These are phyloP conservation scores for Felis catus DNA, from an alignment of 2,113 vertebrate species.

Conservation along the genomic window F.catus_Fca126_mat1.0 CM031413.1:126748001-126748500, in stretches of 20 bases:
- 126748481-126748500: background rate
- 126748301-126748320: background rate
- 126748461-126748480: background rate
- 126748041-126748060: too few species aligned
- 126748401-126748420: conserved; percentile 1
- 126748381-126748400: background rate
- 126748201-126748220: background rate
- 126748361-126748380: background rate
- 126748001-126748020: too few species aligned
- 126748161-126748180: background rate
- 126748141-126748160: background rate
- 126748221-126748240: background rate
- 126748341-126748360: background rate
- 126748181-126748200: conserved; percentile 22
- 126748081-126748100: too few species aligned
- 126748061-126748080: too few species aligned
- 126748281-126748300: background rate
- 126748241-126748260: background rate
- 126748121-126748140: background rate
- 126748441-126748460: background rate
- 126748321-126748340: background rate
- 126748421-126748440: conserved; percentile 1
- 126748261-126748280: background rate
- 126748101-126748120: too few species aligned
- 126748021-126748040: too few species aligned